Evolutionary conservation across 92 coral and sea anemone species (phyloP).

Genomic region (Blastomussa wellsi): DNA sequence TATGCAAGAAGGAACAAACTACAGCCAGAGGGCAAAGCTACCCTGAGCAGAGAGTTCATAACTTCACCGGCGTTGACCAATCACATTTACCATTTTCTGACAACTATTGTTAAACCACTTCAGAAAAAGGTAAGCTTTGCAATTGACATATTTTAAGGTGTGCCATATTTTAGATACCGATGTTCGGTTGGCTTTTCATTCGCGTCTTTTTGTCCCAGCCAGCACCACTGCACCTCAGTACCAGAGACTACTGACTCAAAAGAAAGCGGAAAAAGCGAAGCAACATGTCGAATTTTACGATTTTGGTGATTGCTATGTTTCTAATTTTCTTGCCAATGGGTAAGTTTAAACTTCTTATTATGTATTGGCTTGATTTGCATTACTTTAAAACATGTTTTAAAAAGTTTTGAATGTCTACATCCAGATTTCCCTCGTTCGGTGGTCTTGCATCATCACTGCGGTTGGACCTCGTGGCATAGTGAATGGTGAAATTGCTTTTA

Average conservation of each 20-base stretch:
- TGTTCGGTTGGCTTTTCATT: not conserved
- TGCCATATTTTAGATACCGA: not conserved
- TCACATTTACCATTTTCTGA: not conserved
- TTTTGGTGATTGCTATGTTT: not conserved
- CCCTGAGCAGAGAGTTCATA: not conserved
- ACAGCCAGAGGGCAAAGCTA: not conserved
- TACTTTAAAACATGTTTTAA: not conserved
- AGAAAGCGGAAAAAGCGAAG: not conserved
- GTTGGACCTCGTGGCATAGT: not conserved
- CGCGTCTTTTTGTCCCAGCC: not conserved
- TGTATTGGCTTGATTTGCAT: not conserved
- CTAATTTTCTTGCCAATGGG: constrained; percentile 11
- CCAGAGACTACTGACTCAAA: too few species aligned
- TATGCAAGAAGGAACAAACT: not conserved
- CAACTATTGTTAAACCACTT: not conserved
- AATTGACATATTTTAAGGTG: not conserved
- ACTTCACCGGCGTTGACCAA: not conserved
- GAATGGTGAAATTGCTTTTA: not conserved
- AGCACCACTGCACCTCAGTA: not conserved
- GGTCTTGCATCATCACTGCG: not conserved
- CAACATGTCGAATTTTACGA: not conserved
- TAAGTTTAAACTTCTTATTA: not conserved
- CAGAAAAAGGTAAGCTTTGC: not conserved
- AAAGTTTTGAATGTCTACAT: not conserved
- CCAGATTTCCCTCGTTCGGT: not conserved